Percentiles rank a stretch among this genome's conserved stretches.
Conservation (phyloP, 2,113 vertebrate genomes). For the Callocephalon fimbriatum region DNA sequence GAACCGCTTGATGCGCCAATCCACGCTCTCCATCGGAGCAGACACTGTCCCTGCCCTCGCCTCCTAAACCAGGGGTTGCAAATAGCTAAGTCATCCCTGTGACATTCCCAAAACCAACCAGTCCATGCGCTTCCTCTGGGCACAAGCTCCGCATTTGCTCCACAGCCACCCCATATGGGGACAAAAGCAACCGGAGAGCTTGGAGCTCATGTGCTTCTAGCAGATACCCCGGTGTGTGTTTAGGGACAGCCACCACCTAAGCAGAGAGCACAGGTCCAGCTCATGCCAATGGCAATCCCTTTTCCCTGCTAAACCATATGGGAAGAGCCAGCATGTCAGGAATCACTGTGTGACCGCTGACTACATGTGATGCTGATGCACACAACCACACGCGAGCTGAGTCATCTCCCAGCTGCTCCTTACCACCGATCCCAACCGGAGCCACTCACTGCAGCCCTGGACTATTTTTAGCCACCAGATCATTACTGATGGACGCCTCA, state of each 20-base stretch:
- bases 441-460: neutral
- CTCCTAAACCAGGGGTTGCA: neutral
- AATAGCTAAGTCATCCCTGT: neutral
- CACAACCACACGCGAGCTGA: neutral
- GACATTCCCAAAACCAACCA: neutral
- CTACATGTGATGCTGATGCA: slow-evolving; percentile 26
- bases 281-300: rapidly evolving
- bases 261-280: rapidly evolving
- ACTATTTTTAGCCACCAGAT: slow-evolving; percentile 76
- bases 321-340: neutral
- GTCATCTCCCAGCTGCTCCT: slow-evolving; percentile 45
- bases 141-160: neutral
- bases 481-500: slow-evolving; percentile 65
- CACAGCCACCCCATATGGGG: rapidly evolving
- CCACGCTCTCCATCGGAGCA: neutral
- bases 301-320: neutral
- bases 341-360: neutral
- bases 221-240: neutral
- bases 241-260: neutral
- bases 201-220: rapidly evolving
- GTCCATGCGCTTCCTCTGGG: rapidly evolving
- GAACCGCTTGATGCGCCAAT: neutral
- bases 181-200: neutral
- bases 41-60: neutral
- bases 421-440: neutral